Evolutionary conservation across 2,797 vertebrate genomes (phyloP), one percentile per base, ranked within the genome.

Genomic region (Phrynocephalus forsythii): DNA sequence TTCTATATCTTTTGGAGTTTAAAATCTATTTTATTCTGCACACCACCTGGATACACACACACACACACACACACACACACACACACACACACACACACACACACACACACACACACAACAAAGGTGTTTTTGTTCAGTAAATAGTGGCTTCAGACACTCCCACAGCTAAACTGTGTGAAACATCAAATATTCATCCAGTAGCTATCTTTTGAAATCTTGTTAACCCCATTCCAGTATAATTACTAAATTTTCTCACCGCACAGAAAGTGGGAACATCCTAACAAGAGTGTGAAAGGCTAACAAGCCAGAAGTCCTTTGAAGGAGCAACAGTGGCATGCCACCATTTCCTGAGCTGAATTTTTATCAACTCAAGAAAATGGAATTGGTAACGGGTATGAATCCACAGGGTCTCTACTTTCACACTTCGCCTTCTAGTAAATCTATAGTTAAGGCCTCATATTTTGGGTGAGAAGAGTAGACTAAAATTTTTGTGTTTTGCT

Each of bases 271-370:
- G 79, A 93, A 48, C 85, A 91, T 84, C 79, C 88, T 94, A 92
- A 94, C 80, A 95, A 88, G 84, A 90, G 86, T 91, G 87, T 90
- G 84, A 93, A 91, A 95, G 89, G 93, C 94, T 95, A 96, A 91
- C 88, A 93, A 95, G 92, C 89, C 89, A 83, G 87, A 94, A 93
- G 75, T 67, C 67, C 88, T 94, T 93, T 94, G 91, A 94, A 90
- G 84, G 89, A 90, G 86, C 91, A 88, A 87, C 91, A 88, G 87
- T 91, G 82, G 50, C 10, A 69, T 78, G 87, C 91, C 85, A 28
- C 81, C 79, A 50, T 88, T 82, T 92, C 87, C 91, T 93, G 89
- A 92, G 89, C 83, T 91, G 91, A 93, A 92, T 90, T 91, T 82
- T 86, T 94, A 82, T 79, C 83, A 88, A 90, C 79, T 91, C 90